Evolutionary conservation across 2,113 vertebrate genomes (phyloP), one percentile per base, ranked within the genome.

Genomic region (Tricholaema leucomelas): DNA sequence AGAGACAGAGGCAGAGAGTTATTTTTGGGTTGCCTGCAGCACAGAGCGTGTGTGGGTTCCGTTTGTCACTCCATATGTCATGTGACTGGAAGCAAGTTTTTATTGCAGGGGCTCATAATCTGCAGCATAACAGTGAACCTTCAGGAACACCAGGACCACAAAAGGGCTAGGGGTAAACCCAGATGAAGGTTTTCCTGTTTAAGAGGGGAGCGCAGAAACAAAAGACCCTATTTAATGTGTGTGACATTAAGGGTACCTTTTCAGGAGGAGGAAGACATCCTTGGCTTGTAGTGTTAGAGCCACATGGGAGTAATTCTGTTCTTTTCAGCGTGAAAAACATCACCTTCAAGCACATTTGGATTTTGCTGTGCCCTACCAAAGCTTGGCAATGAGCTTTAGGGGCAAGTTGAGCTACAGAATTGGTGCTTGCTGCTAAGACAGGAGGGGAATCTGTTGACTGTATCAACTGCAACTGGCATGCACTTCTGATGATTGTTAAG

Each of bases 331-430:
- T 31, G 35, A 52, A 38, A 48, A 69, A 31, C 5, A 25, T 17
- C 5, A 20, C 72, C n/a, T 73, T 35, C 4, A 59, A 58, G 15
- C 21, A 36, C 10, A 8, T n/a, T 67, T 15, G 33, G 40, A 12
- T 50, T 69, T 74, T 73, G 12, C 31, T 40, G 55, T 24, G 28
- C 10, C 15, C 12, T 63, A 18, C 11, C 35, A 52, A 58, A 23
- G 38, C 25, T 31, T 46, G 28, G n/a, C 28, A 35, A 9, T n/a
- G 50, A 18, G 38, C 44, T 78, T 50, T 40, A 69, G 21, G 44
- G 33, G 13, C 12, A 52, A 52, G 6, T 30, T 0, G 0, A 60
- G 10, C 6, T 60, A 12, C 4, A 23, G 20, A 6, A 3, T 25
- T 56, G 36, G 15, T 42, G 15, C 19, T 31, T 11, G 25, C 8